These are phyloP conservation scores for Schizopygopsis pylzovi DNA, from an alignment of 2,797 vertebrate genomes.

Conservation along the genomic window DNA sequence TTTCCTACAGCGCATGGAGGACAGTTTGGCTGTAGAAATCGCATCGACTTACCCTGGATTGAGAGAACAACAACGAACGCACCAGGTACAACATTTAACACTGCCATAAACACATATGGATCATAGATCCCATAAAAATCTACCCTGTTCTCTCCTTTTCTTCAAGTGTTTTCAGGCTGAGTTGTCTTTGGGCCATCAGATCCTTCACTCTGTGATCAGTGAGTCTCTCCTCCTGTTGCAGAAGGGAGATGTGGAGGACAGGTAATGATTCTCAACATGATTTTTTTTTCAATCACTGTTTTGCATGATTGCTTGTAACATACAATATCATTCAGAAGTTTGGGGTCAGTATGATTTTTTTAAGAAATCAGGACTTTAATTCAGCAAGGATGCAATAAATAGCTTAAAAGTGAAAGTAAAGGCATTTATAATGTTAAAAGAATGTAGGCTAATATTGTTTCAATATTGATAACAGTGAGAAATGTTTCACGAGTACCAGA, in stretches of 20 bases:
- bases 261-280: constrained; percentile 70
- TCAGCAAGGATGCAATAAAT: not conserved
- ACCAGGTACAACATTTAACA: constrained; percentile 78
- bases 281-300: not conserved
- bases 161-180: constrained; percentile 88
- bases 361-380: not conserved
- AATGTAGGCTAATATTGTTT: not conserved
- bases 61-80: constrained; percentile 83
- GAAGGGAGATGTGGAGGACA: constrained; percentile 82
- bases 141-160: not conserved
- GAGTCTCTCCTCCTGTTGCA: constrained; percentile 86
- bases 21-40: constrained; percentile 76
- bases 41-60: constrained; percentile 78
- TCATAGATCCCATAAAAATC: not conserved
- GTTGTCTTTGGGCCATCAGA: constrained; percentile 84
- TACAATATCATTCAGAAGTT: not conserved
- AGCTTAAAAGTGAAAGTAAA: not conserved
- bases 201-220: constrained; percentile 83
- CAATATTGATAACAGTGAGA: not conserved
- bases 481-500: not conserved
- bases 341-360: too few relatives aligned
- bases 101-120: not conserved
- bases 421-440: not conserved
- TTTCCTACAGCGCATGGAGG: constrained; percentile 87
- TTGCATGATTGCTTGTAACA: not conserved